Evolutionary conservation across 2,113 vertebrate genomes (phyloP).

Genomic region (Steatornis caripensis): DNA sequence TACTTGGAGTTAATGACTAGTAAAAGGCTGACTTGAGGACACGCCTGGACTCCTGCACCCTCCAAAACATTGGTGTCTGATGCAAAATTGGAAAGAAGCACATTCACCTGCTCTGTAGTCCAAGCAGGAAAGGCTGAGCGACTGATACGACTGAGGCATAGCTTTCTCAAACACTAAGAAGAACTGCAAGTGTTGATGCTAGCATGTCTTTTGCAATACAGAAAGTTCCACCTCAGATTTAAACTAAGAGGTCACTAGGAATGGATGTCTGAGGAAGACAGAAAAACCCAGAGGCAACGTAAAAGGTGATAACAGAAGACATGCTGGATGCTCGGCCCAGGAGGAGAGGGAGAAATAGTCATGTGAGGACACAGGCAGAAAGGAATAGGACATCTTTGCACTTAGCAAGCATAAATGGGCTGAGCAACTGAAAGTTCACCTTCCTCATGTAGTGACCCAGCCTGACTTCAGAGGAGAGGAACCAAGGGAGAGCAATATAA

Average conservation of each 20-base stretch:
- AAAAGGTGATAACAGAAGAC: not conserved
- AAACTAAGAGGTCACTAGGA: not conserved
- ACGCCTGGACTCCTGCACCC: not conserved
- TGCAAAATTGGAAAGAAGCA: not conserved
- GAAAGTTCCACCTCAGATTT: not conserved
- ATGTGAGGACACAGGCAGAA: fast-evolving
- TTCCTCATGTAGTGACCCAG: not conserved
- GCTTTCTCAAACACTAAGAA: not conserved
- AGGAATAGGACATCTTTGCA: too few species aligned
- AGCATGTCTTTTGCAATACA: not conserved
- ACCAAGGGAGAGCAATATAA: not conserved
- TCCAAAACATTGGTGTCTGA: fast-evolving
- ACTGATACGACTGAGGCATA: fast-evolving
- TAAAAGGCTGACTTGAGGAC: not conserved
- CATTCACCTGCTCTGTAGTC: not conserved
- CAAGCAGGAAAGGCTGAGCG: not conserved
- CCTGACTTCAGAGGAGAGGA: not conserved
- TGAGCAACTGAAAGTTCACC: not conserved
- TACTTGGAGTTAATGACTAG: not conserved
- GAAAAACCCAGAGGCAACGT: not conserved
- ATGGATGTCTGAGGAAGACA: not conserved
- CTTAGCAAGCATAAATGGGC: fast-evolving
- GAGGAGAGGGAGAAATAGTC: not conserved
- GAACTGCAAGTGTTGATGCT: not conserved
- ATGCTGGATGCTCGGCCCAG: not conserved